These are phyloP conservation scores for Tortricodes alternella DNA, from an alignment of 2,888 invertebrate genomes.

Conservation along the genomic window DNA sequence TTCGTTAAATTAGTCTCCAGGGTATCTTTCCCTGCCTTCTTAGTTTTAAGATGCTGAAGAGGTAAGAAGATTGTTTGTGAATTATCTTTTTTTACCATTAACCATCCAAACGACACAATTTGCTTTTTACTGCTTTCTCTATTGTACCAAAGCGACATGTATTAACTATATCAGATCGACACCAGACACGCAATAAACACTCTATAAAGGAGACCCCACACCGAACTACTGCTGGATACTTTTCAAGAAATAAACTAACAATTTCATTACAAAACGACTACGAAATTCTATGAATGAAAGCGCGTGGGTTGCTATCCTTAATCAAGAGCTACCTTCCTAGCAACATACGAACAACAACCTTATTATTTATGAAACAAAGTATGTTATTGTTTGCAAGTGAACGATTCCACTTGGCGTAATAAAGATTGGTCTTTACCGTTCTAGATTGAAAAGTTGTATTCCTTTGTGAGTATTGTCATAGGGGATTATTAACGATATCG, in stretches of 20 bases:
- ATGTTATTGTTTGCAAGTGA: constrained; percentile 37
- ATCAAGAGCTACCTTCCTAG: constrained; percentile 42
- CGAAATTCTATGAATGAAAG: constrained; percentile 73
- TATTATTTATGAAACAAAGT: constrained; percentile 37
- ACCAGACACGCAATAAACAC: constrained; percentile 27
- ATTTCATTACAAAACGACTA: constrained; percentile 77
- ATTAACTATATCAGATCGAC: constrained; percentile 23
- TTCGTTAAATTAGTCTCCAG: no score
- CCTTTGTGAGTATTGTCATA: constrained; percentile 34
- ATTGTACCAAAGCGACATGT: constrained; percentile 7
- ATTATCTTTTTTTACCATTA: no score
- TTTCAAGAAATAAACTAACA: constrained; percentile 62
- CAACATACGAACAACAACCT: constrained; percentile 42
- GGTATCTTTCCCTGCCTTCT: no score
- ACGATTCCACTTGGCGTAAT: constrained; percentile 2
- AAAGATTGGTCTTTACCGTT: constrained; percentile 39
- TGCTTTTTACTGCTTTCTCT: constrained; percentile 17
- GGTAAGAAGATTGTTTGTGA: no score
- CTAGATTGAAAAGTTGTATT: constrained; percentile 39
- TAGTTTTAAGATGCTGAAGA: no score
- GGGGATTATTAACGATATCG: constrained; percentile 66
- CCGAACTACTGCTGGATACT: constrained; percentile 35
- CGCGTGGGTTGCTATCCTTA: constrained; percentile 72
- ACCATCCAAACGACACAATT: not conserved
- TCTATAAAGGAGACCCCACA: constrained; percentile 63